Evolutionary conservation across 1,140 invertebrate genomes (phyloP), one percentile per base, ranked within the genome.

Genomic region (Caerostris darwini): DNA sequence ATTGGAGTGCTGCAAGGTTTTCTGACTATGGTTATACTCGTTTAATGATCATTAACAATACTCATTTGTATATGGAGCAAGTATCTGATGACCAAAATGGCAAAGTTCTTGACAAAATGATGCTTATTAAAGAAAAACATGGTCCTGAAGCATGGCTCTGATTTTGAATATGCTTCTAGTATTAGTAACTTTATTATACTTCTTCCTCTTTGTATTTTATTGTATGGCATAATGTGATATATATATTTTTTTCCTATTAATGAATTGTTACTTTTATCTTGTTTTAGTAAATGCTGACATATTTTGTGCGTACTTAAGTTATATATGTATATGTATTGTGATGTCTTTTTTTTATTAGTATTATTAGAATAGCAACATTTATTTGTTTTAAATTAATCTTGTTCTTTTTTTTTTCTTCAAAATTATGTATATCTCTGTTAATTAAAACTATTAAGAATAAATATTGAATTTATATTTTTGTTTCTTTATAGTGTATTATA

Each of bases 21-120:
- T 97, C 97, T 83, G 99, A 99, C 96, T 99, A 99, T 96, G 99
- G 99, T 12, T 99, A 99, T 96, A 98, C 98, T 0, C 96, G 98
- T 92, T 96, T 99, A 96, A 97, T 97, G 94, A 97, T 97, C 2
- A 96, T 97, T 95, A 99, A 99, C 96, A 96, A 95, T 54, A 98
- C 98, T 19, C 99, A 99, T 96, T 95, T 99, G 5, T 97, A 98
- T 95, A 96, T 99, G 90, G 98, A 99, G 96, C 99, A 99, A 97
- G 97, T 99, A n/a, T 99, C 98, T 3, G 98, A 96, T 95, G 96
- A 96, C 87, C 95, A 96, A 95, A 96, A 95, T 88, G 98, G 98
- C 8, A 96, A 97, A 94, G 96, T 98, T 4, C 97, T 98, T 57
- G 98, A 98, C 96, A 96, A 96, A 0, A 96, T 98, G 95, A 98